Percentiles rank a stretch among this genome's conserved stretches.
Conservation (phyloP, 1,140 invertebrate genomes). For the Drosophila murphyi region DNA sequence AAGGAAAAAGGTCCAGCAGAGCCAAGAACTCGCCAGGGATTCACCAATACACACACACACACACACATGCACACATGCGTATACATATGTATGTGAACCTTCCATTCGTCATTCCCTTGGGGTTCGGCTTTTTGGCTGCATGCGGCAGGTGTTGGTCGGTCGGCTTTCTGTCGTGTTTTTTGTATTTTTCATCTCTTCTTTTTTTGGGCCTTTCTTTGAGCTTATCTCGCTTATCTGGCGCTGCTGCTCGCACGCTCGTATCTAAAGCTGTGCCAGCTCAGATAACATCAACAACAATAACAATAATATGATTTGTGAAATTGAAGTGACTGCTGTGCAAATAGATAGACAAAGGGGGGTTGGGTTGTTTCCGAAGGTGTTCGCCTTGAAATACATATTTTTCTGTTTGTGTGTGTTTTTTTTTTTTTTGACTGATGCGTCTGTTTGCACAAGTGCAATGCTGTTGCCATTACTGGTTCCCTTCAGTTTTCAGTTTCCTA, state of each 20-base stretch:
- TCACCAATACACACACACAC: background rate
- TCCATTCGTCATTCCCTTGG: conserved; percentile 12
- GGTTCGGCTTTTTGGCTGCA: conserved; percentile 11
- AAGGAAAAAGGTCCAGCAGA: background rate
- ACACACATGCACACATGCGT: no score
- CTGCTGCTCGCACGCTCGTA: conserved; percentile 46
- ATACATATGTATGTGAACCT: background rate
- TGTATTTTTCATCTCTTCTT: conserved; percentile 9
- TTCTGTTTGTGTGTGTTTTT: background rate
- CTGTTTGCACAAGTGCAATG: conserved; percentile 37
- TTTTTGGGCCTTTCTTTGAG: conserved; percentile 38
- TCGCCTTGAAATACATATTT: conserved; percentile 28
- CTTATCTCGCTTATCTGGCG: conserved; percentile 59
- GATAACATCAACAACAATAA: conserved; percentile 34
- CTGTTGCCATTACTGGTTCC: conserved; percentile 10
- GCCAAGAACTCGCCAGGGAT: conserved; percentile 9
- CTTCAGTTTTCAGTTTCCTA: conserved; percentile 18
- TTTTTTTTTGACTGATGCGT: conserved; percentile 13
- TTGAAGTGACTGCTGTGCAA: conserved; percentile 19
- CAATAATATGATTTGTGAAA: conserved; percentile 25
- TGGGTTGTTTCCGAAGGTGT: background rate
- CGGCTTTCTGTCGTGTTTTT: conserved; percentile 7
- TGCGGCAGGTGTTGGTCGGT: conserved; percentile 41
- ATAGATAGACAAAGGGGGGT: no score
- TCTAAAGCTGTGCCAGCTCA: conserved; percentile 33